Percentiles rank a stretch among this genome's conserved stretches.
Conservation (phyloP, 2,113 vertebrate species). For the Archocentrus centrarchus region DNA sequence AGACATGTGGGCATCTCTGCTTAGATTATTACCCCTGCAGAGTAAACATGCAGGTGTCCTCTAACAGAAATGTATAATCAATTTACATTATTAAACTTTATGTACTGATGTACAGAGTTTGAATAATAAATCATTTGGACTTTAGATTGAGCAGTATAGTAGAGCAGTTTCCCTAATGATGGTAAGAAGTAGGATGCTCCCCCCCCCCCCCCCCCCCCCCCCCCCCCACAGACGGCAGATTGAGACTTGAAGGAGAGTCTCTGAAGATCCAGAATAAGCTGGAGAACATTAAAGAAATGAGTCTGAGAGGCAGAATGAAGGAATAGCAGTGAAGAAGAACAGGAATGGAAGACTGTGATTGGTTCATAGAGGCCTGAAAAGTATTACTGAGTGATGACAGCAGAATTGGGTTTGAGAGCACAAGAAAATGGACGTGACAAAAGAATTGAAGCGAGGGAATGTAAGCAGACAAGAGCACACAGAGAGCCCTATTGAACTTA, state of each 20-base stretch:
- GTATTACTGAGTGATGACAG: not conserved
- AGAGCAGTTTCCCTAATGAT: too few species aligned
- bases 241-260: not conserved
- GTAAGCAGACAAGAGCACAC: not conserved
- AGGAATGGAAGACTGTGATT: rapidly evolving
- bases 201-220: not conserved
- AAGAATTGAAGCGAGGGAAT: not conserved
- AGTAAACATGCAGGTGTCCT: not conserved
- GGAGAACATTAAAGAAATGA: not conserved
- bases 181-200: too few species aligned
- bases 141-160: too few species aligned
- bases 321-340: not conserved
- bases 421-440: not conserved
- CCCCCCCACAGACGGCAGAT: not conserved
- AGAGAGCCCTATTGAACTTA: not conserved
- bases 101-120: not conserved
- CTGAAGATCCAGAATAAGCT: not conserved
- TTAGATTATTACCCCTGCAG: not conserved
- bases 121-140: not conserved
- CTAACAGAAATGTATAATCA: too few species aligned
- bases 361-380: not conserved
- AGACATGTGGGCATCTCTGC: not conserved
- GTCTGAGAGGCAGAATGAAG: not conserved
- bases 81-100: not conserved
- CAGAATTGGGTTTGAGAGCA: not conserved